These are phyloP conservation scores for Drosophila parthenogenetica DNA, from an alignment of 2,888 invertebrate species.

Conservation along the genomic window DNA sequence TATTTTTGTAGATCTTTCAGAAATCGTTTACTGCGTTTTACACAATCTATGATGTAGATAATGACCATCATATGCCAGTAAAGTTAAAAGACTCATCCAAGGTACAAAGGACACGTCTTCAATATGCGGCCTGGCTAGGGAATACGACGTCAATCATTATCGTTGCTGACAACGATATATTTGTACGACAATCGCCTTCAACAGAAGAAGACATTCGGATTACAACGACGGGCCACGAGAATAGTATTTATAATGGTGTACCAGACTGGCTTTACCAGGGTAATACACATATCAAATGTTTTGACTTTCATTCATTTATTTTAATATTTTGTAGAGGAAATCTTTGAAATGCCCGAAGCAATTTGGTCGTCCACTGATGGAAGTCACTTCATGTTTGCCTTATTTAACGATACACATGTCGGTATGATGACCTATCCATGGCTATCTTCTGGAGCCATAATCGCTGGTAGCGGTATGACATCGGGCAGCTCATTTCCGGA, in stretches of 20 bases:
- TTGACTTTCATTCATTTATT: not conserved
- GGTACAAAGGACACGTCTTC: conserved; percentile 90
- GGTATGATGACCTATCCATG: conserved; percentile 92
- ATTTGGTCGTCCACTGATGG: conserved; percentile 95
- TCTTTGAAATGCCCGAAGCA: conserved; percentile 92
- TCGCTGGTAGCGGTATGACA: conserved; percentile 87
- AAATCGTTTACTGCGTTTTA: conserved; percentile 95
- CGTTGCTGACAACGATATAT: conserved; percentile 95
- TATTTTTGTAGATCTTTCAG: conserved; percentile 89
- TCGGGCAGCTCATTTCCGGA: conserved; percentile 90
- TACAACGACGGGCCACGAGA: conserved; percentile 91
- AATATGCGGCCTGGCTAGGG: conserved; percentile 94
- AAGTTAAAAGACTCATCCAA: conserved; percentile 91
- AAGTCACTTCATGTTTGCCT: conserved; percentile 92
- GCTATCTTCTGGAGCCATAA: conserved; percentile 90
- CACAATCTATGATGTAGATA: conserved; percentile 95
- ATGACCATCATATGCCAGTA: conserved; percentile 95
- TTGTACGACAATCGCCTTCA: conserved; percentile 91
- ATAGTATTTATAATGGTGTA: conserved; percentile 94
- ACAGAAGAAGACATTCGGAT: conserved; percentile 89
- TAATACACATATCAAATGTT: conserved; percentile 77
- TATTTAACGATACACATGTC: conserved; percentile 93
- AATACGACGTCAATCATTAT: conserved; percentile 91
- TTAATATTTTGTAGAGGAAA: conserved; percentile 90
- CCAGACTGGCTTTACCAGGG: conserved; percentile 99